Base-by-base conservation (phyloP, 2,888 invertebrate genomes). In the Panorpa germanica region DNA sequence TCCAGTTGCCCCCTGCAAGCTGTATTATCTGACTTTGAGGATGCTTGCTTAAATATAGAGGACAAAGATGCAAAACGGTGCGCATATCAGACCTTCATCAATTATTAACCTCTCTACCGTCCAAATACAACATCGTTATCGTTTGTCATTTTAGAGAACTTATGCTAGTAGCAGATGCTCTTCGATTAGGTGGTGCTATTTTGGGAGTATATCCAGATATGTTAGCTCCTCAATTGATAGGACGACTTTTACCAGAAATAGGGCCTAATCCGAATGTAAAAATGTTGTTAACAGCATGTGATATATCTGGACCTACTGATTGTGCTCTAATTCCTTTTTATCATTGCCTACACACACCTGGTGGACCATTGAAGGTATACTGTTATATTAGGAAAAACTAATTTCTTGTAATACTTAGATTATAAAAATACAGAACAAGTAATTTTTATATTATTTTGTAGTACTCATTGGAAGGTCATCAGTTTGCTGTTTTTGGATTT, bases 271-370 rank as follows among this genome's bases (percentile, higher is more conserved):
- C 70, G 1, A 77, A 81, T 43, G 85, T 96, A 8, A 72, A 85
- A 41, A 78, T 77, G 53, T 59, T 98, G 30, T 59, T 98, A 24
- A 67, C 76, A 32, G 91, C 93, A 42, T 96, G 95, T 47, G 91
- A 95, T 49, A 65, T 66, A 12, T 76, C 81, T 45, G 95, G 95
- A 0, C 76, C 83, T 18, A 68, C 71, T 27, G 76, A 93, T 45
- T 93, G 91, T 43, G 81, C 93, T 1, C 53, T 96, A 29, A 63
- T 93, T 40, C 95, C 96, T 0, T 69, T 85, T 0, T 91, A 91
- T 52, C 95, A 96, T 50, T 95, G 93, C 44, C 59, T 95, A 37
- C 95, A 96, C 48, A 95, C 96, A 2, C 96, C 96, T n/a, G 96
- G 96, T 25, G 96, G 96, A 2, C 96, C 96, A 0, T 57, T 96